Evolutionary conservation across 2,888 invertebrate species (phyloP).

Genomic region (Masnerella sp.): DNA sequence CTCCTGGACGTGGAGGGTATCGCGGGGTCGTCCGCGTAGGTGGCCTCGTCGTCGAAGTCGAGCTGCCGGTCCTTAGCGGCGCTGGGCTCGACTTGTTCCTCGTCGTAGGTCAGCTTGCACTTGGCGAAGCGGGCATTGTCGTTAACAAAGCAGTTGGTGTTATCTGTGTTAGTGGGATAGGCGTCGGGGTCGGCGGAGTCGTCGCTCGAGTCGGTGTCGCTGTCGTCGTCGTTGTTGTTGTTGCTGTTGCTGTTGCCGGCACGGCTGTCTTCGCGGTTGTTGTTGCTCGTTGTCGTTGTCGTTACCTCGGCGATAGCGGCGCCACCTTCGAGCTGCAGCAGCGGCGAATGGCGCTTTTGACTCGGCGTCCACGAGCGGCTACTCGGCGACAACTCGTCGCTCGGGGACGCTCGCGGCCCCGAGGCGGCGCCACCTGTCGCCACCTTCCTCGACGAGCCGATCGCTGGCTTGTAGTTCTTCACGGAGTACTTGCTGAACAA

Average conservation of each 20-base stretch:
- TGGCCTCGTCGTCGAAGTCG: constrained; percentile 66
- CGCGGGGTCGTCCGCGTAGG: constrained; percentile 68
- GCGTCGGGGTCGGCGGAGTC: constrained; percentile 70
- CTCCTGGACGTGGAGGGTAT: constrained; percentile 70
- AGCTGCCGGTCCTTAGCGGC: constrained; percentile 33
- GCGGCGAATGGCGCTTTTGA: too few species aligned
- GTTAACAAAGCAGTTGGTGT: constrained; percentile 70
- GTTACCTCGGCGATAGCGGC: constrained; percentile 72
- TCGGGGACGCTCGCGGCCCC: constrained; percentile 63
- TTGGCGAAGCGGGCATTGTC: constrained; percentile 68
- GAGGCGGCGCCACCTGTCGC: constrained; percentile 54
- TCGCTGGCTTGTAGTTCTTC: constrained; percentile 83
- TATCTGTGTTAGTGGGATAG: constrained; percentile 70
- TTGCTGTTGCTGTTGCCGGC: constrained; percentile 59
- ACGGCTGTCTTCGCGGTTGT: constrained; percentile 42
- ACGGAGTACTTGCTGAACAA: constrained; percentile 88
- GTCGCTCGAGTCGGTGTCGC: constrained; percentile 77
- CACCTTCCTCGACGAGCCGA: constrained; percentile 34
- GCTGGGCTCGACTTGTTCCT: constrained; percentile 27
- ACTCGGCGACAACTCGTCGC: constrained; percentile 60
- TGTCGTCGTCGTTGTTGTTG: constrained; percentile 59
- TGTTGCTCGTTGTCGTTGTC: constrained; percentile 22
- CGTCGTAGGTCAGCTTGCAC: constrained; percentile 55
- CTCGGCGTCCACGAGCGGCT: constrained; percentile 58
- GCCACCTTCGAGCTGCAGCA: too few species aligned